phyloP scores from a whole-genome alignment of 2,113 vertebrate genomes.

The Mobula hypostoma region DNA sequence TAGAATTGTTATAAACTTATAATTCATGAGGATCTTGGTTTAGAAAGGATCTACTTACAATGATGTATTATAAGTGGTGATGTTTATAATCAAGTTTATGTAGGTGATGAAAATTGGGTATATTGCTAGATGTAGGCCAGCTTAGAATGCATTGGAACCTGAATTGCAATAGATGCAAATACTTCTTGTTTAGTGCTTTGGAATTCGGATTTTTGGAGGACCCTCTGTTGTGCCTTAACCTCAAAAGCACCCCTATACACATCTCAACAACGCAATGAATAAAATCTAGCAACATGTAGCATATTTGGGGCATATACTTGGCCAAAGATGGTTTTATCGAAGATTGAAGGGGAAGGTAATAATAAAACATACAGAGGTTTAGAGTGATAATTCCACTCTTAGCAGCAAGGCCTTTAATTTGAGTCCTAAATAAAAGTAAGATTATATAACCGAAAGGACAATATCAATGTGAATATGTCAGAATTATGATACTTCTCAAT shows the following conservation, averaged over 20 bases:
- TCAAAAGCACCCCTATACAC: no score
- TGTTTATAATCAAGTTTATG: not conserved
- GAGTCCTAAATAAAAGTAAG: not conserved
- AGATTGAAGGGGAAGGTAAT: no score
- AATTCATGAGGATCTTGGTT: not conserved
- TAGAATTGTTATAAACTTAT: no score
- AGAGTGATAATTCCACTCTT: no score
- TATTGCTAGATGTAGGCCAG: not conserved
- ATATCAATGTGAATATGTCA: not conserved
- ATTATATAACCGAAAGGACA: not conserved
- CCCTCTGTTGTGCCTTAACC: no score
- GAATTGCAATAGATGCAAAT: not conserved
- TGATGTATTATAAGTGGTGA: not conserved
- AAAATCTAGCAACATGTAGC: no score
- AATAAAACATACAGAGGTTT: no score
- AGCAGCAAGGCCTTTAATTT: no score
- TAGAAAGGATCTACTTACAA: not conserved
- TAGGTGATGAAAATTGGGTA: not conserved
- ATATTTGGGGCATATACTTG: no score
- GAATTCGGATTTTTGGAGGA: not conserved
- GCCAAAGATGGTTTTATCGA: no score
- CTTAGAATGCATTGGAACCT: not conserved
- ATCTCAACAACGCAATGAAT: no score
- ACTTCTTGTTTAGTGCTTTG: not conserved
- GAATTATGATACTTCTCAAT: not conserved